These are phyloP conservation scores for Apeltes quadracus DNA, from an alignment of 2,113 vertebrate species.

Conservation along the genomic window DNA sequence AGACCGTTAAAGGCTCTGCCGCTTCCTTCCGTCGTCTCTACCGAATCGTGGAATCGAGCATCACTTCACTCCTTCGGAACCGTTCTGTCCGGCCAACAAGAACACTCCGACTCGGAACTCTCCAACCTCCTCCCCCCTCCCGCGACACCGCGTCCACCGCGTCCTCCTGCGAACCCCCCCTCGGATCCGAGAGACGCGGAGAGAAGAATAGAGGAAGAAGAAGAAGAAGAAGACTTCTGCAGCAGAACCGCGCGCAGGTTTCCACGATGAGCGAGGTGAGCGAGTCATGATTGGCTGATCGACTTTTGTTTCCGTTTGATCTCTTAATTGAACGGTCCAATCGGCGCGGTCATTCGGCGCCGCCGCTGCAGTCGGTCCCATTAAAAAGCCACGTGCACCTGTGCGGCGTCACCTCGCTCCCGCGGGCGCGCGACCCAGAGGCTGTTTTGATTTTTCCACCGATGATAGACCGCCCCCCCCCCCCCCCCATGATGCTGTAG, in stretches of 20 bases:
- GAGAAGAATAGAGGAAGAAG: conserved; percentile 1
- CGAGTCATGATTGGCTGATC: background rate
- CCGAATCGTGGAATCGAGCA: conserved; percentile 36
- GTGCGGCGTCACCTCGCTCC: no score
- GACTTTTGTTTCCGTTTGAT: background rate
- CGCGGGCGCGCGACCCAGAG: no score
- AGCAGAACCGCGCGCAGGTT: conserved; percentile 48
- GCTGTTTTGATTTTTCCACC: no score
- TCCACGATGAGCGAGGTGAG: conserved; percentile 82
- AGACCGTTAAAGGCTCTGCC: conserved; percentile 42
- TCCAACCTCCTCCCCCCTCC: no score
- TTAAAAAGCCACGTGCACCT: no score
- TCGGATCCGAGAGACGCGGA: conserved; percentile 1
- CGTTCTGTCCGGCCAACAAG: no score
- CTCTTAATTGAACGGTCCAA: background rate
- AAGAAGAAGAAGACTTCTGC: conserved; percentile 43
- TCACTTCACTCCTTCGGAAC: conserved; percentile 35
- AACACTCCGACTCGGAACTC: no score
- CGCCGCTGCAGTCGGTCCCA: background rate
- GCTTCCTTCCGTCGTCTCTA: conserved; percentile 57
- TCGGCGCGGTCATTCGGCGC: background rate
- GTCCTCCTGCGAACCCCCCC: no score
- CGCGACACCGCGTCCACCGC: background rate
- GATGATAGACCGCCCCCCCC: no score
- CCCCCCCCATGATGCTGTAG: no score